phyloP scores from a whole-genome alignment of 2,888 invertebrate species.

The Loripinus fragilis region DNA sequence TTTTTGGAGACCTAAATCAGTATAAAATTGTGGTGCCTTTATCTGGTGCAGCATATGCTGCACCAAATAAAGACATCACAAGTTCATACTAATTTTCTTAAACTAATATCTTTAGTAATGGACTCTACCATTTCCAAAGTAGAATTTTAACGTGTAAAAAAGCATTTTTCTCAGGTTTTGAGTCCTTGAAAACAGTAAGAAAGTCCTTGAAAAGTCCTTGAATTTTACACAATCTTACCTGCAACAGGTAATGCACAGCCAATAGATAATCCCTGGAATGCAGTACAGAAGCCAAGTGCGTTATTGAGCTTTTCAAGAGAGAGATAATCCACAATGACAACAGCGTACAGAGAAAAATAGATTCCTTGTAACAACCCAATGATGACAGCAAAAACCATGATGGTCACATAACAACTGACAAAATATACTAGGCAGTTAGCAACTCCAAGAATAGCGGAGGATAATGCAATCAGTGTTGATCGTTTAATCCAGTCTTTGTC shows the following conservation, averaged over 20 bases:
- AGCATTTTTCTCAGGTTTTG: no score
- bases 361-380: constrained; percentile 14
- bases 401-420: neutral
- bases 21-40: no score
- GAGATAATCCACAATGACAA: constrained; percentile 22
- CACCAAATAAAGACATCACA: no score
- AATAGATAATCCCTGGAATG: neutral
- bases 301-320: constrained; percentile 3
- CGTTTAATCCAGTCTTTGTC: constrained; percentile 4
- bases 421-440: neutral
- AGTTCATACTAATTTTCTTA: no score
- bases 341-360: constrained; percentile 1
- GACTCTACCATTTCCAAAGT: no score
- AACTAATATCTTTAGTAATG: no score
- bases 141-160: no score
- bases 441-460: neutral
- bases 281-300: neutral
- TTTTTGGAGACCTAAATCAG: no score
- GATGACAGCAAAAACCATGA: constrained; percentile 4
- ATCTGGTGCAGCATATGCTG: no score
- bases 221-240: no score
- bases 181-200: no score
- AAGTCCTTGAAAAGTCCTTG: no score
- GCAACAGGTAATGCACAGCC: neutral
- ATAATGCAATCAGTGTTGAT: neutral